phyloP scores from a whole-genome alignment of 2,797 vertebrate species.

The Dicrostonyx torquatus region DNA sequence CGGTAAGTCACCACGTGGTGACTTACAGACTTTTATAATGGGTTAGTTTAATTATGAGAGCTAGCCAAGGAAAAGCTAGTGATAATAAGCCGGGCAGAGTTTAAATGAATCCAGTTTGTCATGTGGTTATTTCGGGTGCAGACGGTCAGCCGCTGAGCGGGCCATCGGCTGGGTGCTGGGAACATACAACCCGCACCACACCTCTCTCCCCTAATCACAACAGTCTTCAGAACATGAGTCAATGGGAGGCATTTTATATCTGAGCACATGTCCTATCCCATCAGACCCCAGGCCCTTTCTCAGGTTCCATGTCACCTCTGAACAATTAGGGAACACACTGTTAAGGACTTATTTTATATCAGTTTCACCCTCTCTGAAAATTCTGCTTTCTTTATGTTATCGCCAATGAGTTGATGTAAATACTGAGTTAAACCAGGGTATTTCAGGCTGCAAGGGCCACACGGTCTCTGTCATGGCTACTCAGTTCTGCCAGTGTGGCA shows the following conservation, averaged over 20 bases:
- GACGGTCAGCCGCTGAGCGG: no score
- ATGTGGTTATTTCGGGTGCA: no score
- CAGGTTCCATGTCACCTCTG: not conserved
- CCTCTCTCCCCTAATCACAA: no score
- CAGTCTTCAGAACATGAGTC: not conserved
- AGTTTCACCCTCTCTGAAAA: not conserved
- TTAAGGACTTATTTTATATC: not conserved
- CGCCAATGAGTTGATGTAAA: not conserved
- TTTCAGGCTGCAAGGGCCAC: not conserved
- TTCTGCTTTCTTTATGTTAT: not conserved
- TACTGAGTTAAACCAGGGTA: not conserved
- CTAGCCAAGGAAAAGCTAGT: no score
- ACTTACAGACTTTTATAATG: no score
- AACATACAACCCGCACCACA: no score
- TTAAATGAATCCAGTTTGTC: no score
- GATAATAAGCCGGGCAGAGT: no score
- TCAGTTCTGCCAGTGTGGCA: not conserved
- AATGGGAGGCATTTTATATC: not conserved
- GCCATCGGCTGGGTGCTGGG: no score
- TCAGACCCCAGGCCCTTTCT: not conserved
- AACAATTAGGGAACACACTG: not conserved
- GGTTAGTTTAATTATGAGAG: no score
- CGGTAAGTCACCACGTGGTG: no score
- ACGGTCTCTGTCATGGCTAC: not conserved
- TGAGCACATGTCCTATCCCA: rapidly evolving